Conservation (phyloP, 2,113 vertebrate genomes). For the Colius striatus region DNA sequence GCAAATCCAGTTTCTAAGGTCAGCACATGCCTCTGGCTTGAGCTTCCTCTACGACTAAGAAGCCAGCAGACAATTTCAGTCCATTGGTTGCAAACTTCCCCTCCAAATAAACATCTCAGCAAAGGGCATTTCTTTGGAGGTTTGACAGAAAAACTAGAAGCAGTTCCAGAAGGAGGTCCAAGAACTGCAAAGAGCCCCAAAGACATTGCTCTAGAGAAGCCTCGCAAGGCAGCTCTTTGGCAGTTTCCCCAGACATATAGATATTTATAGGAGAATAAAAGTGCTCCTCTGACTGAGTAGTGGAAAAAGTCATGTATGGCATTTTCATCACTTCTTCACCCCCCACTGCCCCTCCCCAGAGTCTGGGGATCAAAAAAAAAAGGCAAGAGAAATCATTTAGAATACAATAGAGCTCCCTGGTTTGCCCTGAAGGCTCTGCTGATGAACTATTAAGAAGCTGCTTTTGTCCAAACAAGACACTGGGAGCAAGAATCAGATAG, state of each 20-base stretch:
- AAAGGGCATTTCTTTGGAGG: not conserved
- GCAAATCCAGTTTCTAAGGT: not conserved
- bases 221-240: slow-evolving; percentile 49
- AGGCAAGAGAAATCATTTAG: slow-evolving; percentile 43
- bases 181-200: not conserved
- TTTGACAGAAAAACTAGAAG: not conserved
- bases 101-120: not conserved
- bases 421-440: slow-evolving; percentile 39
- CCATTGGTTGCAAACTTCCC: not conserved
- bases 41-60: not conserved
- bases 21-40: not conserved
- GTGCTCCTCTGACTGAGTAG: slow-evolving; percentile 38
- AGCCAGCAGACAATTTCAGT: not conserved
- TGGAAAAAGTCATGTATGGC: slow-evolving; percentile 56
- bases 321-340: slow-evolving; percentile 46
- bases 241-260: slow-evolving; percentile 49
- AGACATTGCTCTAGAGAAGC: slow-evolving; percentile 19
- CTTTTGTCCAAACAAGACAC: slow-evolving; percentile 39
- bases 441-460: slow-evolving; percentile 43
- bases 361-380: slow-evolving; percentile 37
- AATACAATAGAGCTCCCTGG: slow-evolving; percentile 39
- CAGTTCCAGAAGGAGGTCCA: not conserved
- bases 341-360: not conserved
- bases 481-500: slow-evolving; percentile 11
- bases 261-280: slow-evolving; percentile 69